Evolutionary conservation across 1,140 invertebrate genomes (phyloP), one percentile per base, ranked within the genome.

Genomic region (Helicoverpa zea): DNA sequence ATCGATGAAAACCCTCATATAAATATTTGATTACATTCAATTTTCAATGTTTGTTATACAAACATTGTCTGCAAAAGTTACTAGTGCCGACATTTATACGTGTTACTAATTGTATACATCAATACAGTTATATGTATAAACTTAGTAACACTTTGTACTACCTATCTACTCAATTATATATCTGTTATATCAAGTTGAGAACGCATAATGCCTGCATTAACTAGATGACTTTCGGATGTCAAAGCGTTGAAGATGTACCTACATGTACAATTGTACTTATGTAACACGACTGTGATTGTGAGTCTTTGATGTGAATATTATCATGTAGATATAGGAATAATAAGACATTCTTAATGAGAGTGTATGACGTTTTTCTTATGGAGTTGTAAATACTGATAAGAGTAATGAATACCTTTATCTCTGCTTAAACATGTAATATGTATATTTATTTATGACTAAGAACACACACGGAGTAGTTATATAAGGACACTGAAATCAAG

Each of bases 181-280:
- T 58, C 56, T 61, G 47, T 49, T 66, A 49, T 47, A 66, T 11
- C 0, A 7, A 43, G n/a, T 66, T 2, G 9, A 66, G 16, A 51
- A 51, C 16, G 16, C 10, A 29, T 68, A 23, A 68, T 68, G 43
- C 16, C 16, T 68, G 64, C 64, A 68, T 68, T 68, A 68, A 23
- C 47, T 7, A 68, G 43, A 51, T 51, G 64, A 51, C 64, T 68
- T 68, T 64, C 5, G 64, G 12, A 5, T 51, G 64, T 51, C 64
- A 68, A 68, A 29, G 64, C 18, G 18, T 23, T 16, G 47, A 14
- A 7, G 12, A 1, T 3, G 3, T 51, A 30, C 3, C 9, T 51
- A 52, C 23, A 18, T 14, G 12, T 35, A 9, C 0, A 35, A 0
- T 23, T 23, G 23, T 23, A 23, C 23, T 23, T 35, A 35, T 43